phyloP scores from a whole-genome alignment of 2,888 invertebrate species.

The Campoletis raptor region DNA sequence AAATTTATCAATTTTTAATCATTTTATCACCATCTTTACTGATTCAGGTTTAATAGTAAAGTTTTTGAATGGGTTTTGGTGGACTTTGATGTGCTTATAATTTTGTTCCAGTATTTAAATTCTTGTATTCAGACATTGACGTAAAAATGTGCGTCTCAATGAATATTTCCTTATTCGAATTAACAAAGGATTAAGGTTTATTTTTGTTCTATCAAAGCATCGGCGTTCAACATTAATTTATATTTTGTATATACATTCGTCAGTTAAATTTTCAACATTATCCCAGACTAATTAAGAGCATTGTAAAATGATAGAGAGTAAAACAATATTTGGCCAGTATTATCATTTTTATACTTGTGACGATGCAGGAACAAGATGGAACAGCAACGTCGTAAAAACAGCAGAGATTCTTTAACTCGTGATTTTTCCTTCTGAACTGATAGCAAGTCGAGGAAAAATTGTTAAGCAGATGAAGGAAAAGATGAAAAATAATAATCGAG shows the following conservation, averaged over 20 bases:
- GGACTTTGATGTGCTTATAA: too few relatives aligned
- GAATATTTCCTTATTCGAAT: too few relatives aligned
- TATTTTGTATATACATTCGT: background rate
- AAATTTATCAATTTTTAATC: background rate
- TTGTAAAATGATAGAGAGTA: background rate
- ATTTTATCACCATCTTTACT: background rate
- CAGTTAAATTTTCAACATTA: background rate
- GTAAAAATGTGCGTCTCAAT: too few relatives aligned
- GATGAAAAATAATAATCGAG: slow-evolving; percentile 13
- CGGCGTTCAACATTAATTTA: background rate
- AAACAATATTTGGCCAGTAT: background rate
- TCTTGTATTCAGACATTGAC: too few relatives aligned
- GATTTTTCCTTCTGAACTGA: background rate
- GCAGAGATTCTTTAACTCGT: background rate
- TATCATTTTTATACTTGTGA: background rate
- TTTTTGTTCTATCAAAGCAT: too few relatives aligned
- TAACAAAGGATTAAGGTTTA: too few relatives aligned
- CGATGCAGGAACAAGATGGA: background rate
- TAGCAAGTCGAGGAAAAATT: background rate
- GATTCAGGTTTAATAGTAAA: background rate
- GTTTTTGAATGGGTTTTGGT: background rate
- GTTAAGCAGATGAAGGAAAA: background rate
- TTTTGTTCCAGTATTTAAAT: background rate
- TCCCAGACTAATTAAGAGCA: background rate
- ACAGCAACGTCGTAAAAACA: background rate